Base-by-base conservation (phyloP, 2,888 invertebrate genomes). In the Eristalis pertinax region DNA sequence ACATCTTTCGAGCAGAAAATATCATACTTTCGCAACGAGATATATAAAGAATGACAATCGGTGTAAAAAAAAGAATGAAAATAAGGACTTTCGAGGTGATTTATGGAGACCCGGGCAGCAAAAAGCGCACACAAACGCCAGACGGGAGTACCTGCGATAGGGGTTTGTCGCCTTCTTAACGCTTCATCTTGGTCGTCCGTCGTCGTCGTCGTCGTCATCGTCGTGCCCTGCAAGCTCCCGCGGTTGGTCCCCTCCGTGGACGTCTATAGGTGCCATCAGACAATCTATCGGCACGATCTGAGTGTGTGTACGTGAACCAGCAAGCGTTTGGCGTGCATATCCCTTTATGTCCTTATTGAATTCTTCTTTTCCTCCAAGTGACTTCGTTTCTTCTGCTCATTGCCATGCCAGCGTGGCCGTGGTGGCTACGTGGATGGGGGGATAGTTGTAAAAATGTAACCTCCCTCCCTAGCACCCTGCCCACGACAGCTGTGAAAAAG, bases 321-420 rank as follows among this genome's bases (percentile, higher is more conserved):
- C n/a, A 32, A 67, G 43, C 64, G 60, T 72, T 65, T 35, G 78
- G 78, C 83, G 60, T 86, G 83, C 70, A 83, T 82, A 83, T 75
- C 78, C 77, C 62, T 79, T 70, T 79, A 75, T 83, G 83, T 74
- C 67, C 78, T 86, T 86, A 86, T 86, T 86, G 86, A 86, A 86
- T 86, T 83, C 76, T 83, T 79, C 83, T 68, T 32, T 13, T 81
- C 58, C 32, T 68, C 11, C 19, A 68, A 58, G 24, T 38, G 63
- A 50, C 56, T 84, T 41, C 50, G 11, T 50, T 65, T 58, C 35
- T 58, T 10, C 60, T 50, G 50, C 50, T 50, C 19, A 50, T 50
- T 50, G 50, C 50, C 50, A 19, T 19, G 19, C 50, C 50, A 8
- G 50, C 8, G 50, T 19, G 50, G 50, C 19, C 8, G 50, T n/a